phyloP scores from a whole-genome alignment of 2,888 invertebrate genomes.

The Thelaira solivaga region DNA sequence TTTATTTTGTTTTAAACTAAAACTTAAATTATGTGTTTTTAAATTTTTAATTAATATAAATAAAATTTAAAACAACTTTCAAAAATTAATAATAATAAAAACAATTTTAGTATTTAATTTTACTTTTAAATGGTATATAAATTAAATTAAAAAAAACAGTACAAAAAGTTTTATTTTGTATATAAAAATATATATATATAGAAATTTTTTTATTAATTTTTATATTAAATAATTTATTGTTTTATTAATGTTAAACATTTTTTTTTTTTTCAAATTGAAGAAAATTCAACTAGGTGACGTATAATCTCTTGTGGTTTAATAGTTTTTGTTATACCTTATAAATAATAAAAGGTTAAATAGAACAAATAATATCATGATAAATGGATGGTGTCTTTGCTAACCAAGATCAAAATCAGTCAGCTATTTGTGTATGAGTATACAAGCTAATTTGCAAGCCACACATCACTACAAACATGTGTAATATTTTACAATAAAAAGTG shows the following conservation, averaged over 20 bases:
- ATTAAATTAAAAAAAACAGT: conserved; percentile 41
- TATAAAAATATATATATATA: too few relatives aligned
- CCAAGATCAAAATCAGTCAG: too few relatives aligned
- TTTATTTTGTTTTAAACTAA: conserved; percentile 39
- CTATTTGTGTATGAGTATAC: too few relatives aligned
- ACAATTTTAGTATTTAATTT: conserved; percentile 39
- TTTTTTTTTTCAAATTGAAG: too few relatives aligned
- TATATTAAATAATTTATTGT: neutral
- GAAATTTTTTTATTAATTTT: too few relatives aligned
- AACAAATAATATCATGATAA: neutral
- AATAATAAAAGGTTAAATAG: neutral
- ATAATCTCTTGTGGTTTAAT: conserved; percentile 27
- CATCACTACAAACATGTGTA: too few relatives aligned
- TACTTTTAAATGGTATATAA: conserved; percentile 43
- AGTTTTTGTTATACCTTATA: neutral
- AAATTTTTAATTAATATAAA: conserved; percentile 44
- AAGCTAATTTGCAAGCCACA: too few relatives aligned
- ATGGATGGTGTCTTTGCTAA: neutral
- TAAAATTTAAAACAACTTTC: conserved; percentile 43
- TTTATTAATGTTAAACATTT: conserved; percentile 14
- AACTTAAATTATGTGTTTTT: conserved; percentile 29
- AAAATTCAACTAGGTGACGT: conserved; percentile 24
- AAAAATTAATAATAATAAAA: conserved; percentile 37
- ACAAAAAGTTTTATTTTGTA: conserved; percentile 13
- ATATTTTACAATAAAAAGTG: too few relatives aligned